These are phyloP conservation scores for Hipposideros larvatus DNA, from an alignment of 2,797 vertebrate species.

Conservation along the genomic window DNA sequence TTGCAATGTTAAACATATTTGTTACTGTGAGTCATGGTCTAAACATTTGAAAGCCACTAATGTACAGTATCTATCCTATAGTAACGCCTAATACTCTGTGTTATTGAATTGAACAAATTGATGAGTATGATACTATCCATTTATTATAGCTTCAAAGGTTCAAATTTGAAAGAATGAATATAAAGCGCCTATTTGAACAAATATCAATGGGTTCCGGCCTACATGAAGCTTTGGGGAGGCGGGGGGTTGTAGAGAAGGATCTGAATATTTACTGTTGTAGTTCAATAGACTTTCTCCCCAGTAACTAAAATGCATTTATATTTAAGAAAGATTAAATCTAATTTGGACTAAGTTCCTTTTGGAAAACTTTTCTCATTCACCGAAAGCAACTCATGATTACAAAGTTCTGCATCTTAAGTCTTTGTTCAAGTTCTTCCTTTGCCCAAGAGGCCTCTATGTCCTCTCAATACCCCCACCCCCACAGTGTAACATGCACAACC, in stretches of 20 bases:
- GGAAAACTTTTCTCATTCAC: conserved; percentile 47
- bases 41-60: background rate
- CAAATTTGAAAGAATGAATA: background rate
- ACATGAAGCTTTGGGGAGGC: background rate
- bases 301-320: conserved; percentile 19
- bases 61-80: background rate
- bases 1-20: background rate
- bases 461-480: conserved; percentile 63
- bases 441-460: conserved; percentile 44
- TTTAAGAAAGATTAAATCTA: conserved; percentile 25
- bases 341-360: conserved; percentile 44
- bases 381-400: conserved; percentile 16
- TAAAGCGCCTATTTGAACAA: background rate
- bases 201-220: conserved; percentile 2
- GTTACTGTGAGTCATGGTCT: background rate
- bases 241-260: background rate
- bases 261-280: conserved; percentile 7
- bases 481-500: background rate
- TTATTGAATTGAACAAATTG: background rate
- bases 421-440: conserved; percentile 72
- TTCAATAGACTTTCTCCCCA: conserved; percentile 37
- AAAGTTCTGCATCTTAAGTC: conserved; percentile 63
- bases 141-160: conserved; percentile 1
- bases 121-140: background rate
- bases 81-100: background rate